Conservation (phyloP, 2,888 invertebrate species). For the Cheilosia soror region DNA sequence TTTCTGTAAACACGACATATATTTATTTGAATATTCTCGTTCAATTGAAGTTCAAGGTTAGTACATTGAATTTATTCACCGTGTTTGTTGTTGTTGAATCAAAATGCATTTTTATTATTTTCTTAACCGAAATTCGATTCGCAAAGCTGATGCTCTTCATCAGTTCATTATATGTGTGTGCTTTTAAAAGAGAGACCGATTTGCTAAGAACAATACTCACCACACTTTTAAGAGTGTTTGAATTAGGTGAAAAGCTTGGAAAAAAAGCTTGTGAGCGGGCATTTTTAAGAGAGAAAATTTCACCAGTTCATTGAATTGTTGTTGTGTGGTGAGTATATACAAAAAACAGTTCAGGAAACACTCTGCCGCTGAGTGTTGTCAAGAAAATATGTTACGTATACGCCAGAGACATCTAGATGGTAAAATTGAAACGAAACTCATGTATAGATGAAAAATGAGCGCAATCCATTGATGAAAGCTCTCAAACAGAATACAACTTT, state of each 20-base stretch:
- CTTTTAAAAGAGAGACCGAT: conserved; percentile 29
- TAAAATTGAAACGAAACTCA: conserved; percentile 41
- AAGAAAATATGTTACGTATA: conserved; percentile 36
- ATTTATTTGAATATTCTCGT: conserved; percentile 63
- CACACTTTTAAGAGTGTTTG: conserved; percentile 17
- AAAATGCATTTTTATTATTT: conserved; percentile 54
- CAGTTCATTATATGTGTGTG: neutral
- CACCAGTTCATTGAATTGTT: conserved; percentile 43
- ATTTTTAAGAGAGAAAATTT: neutral
- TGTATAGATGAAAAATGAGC: conserved; percentile 19
- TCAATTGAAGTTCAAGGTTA: conserved; percentile 74
- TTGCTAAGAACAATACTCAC: conserved; percentile 12
- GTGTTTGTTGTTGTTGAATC: conserved; percentile 31
- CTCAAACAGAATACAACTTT: conserved; percentile 17
- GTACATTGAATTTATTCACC: conserved; percentile 37
- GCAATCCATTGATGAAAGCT: conserved; percentile 68
- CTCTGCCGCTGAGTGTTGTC: neutral
- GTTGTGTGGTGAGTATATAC: conserved; percentile 8
- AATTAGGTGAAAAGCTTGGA: conserved; percentile 47
- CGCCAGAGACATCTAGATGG: conserved; percentile 64
- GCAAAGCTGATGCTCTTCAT: neutral
- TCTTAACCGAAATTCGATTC: conserved; percentile 14
- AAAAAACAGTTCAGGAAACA: conserved; percentile 40
- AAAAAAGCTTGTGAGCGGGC: conserved; percentile 6
- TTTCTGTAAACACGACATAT: conserved; percentile 56